A percentile compares a stretch with the other conserved stretches of the same genome.
These are phyloP conservation scores for Macrostomum lignano DNA, from an alignment of 1,140 invertebrate genomes.

Conservation along the genomic window DNA sequence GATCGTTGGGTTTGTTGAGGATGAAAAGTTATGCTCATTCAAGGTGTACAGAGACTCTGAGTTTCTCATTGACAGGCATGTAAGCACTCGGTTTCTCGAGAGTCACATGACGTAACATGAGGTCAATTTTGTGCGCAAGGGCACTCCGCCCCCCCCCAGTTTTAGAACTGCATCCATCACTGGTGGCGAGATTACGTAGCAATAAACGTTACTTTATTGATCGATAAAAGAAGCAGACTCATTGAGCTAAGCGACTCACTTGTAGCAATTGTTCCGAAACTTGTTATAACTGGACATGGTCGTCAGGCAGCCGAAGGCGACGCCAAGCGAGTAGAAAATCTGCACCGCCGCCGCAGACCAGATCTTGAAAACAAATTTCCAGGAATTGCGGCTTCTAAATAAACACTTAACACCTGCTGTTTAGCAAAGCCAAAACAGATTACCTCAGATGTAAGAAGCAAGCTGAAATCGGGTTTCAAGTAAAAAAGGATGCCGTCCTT, in stretches of 20 bases:
- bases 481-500: slow-evolving; percentile 68
- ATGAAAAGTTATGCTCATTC: too few relatives aligned
- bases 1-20: neutral
- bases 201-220: neutral
- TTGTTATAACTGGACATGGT: slow-evolving; percentile 89
- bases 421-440: too few relatives aligned
- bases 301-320: slow-evolving; percentile 73
- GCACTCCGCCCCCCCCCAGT: too few relatives aligned
- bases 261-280: slow-evolving; percentile 66
- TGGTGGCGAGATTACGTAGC: neutral
- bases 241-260: neutral
- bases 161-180: neutral
- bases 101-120: too few relatives aligned
- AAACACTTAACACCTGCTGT: too few relatives aligned
- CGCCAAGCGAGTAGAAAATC: slow-evolving; percentile 84
- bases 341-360: slow-evolving; percentile 89
- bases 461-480: slow-evolving; percentile 56
- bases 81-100: too few relatives aligned
- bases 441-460: too few relatives aligned
- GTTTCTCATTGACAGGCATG: too few relatives aligned
- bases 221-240: slow-evolving; percentile 1
- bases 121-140: too few relatives aligned
- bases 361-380: slow-evolving; percentile 36
- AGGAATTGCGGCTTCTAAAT: slow-evolving; percentile 53
- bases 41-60: too few relatives aligned